Evolutionary conservation across 2,113 vertebrate genomes (phyloP).

Genomic region (Oriolus oriolus): DNA sequence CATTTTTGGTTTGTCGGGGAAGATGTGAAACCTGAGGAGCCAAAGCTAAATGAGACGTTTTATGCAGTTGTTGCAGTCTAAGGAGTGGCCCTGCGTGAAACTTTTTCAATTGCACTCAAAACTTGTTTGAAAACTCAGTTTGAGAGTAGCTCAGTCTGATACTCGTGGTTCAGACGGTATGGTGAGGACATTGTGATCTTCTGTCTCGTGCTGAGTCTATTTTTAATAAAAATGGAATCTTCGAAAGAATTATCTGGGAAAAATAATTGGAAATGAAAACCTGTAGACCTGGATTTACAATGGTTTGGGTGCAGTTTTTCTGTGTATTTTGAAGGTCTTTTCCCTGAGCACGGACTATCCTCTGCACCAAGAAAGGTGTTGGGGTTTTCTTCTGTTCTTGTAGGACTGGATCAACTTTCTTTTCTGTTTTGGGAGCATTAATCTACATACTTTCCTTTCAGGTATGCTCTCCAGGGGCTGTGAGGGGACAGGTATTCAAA

Average conservation of each 20-base stretch:
- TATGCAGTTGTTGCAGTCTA: not conserved
- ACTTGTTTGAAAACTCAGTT: accelerated
- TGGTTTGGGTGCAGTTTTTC: not conserved
- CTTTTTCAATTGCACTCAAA: not conserved
- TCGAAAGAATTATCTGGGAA: not conserved
- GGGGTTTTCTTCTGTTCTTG: not conserved
- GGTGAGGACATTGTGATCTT: not conserved
- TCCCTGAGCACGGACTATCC: accelerated
- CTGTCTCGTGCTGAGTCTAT: not conserved
- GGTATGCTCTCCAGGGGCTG: conserved; percentile 30
- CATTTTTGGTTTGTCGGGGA: not conserved
- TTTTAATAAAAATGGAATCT: not conserved
- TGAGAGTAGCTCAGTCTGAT: not conserved
- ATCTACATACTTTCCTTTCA: conserved; percentile 5
- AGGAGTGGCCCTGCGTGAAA: accelerated
- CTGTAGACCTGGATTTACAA: not conserved
- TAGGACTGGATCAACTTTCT: not conserved
- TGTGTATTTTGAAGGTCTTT: not conserved
- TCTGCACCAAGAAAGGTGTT: not conserved
- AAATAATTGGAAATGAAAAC: not conserved
- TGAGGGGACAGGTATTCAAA: conserved; percentile 13
- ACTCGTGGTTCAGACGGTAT: not conserved
- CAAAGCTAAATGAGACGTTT: not conserved
- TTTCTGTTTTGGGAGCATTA: not conserved
- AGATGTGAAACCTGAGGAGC: not conserved